These are phyloP conservation scores for Cheilosia impressa DNA, from an alignment of 2,888 invertebrate species.

Conservation along the genomic window DNA sequence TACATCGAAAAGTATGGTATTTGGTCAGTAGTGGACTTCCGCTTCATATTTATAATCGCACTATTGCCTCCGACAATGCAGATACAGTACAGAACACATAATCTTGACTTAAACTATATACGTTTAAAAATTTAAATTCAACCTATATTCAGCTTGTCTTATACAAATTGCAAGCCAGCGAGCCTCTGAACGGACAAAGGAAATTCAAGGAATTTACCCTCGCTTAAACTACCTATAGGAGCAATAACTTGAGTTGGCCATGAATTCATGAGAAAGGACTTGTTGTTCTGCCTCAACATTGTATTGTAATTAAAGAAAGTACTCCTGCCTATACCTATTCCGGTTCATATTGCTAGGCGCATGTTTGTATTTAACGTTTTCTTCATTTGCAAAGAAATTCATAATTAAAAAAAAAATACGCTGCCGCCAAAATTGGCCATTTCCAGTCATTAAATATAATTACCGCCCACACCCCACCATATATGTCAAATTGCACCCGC, in stretches of 20 bases:
- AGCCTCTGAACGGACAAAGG: too few relatives aligned
- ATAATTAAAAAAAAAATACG: background rate
- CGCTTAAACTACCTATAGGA: background rate
- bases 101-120: too few relatives aligned
- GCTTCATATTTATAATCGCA: too few relatives aligned
- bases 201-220: background rate
- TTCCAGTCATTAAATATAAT: constrained; percentile 20
- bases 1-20: too few relatives aligned
- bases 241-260: constrained; percentile 33
- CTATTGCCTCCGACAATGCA: too few relatives aligned
- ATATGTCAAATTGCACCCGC: constrained; percentile 5
- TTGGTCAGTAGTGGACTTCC: too few relatives aligned
- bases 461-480: constrained; percentile 10
- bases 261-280: constrained; percentile 14
- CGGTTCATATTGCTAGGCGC: constrained; percentile 4
- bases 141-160: too few relatives aligned
- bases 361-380: background rate
- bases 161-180: too few relatives aligned
- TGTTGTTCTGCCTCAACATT: background rate
- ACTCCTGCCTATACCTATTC: background rate
- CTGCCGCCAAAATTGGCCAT: background rate
- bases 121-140: too few relatives aligned
- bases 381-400: constrained; percentile 1
- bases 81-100: too few relatives aligned
- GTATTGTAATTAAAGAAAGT: constrained; percentile 21